Evolutionary conservation across 2,888 invertebrate species (phyloP).

Genomic region (Pegoplata infirma): DNA sequence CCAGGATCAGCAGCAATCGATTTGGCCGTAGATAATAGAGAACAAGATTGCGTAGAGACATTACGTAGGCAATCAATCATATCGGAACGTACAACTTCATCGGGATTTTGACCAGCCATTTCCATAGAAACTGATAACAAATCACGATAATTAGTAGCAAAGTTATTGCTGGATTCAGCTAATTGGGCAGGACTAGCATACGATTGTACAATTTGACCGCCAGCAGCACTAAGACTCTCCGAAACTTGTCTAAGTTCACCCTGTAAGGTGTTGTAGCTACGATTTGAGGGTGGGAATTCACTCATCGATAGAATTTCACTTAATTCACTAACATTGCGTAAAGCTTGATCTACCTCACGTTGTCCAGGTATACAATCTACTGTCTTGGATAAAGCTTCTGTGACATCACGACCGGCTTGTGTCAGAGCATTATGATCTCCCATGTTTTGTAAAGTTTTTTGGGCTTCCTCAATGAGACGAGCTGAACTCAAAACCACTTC

Average conservation of each 20-base stretch:
- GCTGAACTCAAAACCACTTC: slow-evolving; percentile 89
- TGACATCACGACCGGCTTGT: slow-evolving; percentile 86
- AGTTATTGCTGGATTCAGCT: slow-evolving; percentile 86
- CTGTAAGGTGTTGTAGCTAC: slow-evolving; percentile 89
- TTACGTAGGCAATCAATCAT: slow-evolving; percentile 93
- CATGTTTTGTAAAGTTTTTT: slow-evolving; percentile 79
- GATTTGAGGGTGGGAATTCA: slow-evolving; percentile 86
- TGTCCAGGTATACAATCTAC: slow-evolving; percentile 95
- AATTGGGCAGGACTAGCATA: slow-evolving; percentile 85
- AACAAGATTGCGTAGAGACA: slow-evolving; percentile 91
- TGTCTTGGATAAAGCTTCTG: slow-evolving; percentile 81
- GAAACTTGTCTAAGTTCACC: slow-evolving; percentile 91
- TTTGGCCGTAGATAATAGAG: slow-evolving; percentile 91
- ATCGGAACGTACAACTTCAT: slow-evolving; percentile 85
- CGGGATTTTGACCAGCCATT: slow-evolving; percentile 90
- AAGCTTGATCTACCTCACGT: slow-evolving; percentile 93
- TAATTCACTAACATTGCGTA: slow-evolving; percentile 88
- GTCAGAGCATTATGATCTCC: slow-evolving; percentile 80
- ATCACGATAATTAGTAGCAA: slow-evolving; percentile 87
- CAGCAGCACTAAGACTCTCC: slow-evolving; percentile 89
- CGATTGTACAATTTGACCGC: slow-evolving; percentile 88
- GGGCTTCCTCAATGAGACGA: slow-evolving; percentile 89
- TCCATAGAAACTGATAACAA: slow-evolving; percentile 89
- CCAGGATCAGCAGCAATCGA: slow-evolving; percentile 92
- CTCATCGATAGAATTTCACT: slow-evolving; percentile 85